Evolutionary conservation across 2,797 vertebrate species (phyloP).

Genomic region (Choloepus didactylus): DNA sequence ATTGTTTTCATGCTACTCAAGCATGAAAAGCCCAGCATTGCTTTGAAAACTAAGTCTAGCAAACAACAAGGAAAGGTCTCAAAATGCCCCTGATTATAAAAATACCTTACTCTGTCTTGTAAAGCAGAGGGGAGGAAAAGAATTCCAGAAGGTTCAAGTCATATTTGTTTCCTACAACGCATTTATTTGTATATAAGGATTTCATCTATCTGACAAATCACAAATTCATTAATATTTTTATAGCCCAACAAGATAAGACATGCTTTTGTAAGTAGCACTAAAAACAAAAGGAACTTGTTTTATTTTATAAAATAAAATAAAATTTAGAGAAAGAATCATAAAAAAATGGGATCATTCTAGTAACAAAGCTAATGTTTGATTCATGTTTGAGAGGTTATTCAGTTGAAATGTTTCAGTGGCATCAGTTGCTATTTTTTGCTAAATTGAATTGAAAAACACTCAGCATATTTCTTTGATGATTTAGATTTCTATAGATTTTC

Average conservation of each 20-base stretch:
- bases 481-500: neutral
- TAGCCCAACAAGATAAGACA: neutral
- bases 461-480: neutral
- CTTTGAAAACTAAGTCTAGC: conserved; percentile 85
- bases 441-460: neutral
- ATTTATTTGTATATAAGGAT: conserved; percentile 44
- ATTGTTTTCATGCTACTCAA: conserved; percentile 84
- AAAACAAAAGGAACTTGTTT: conserved; percentile 58
- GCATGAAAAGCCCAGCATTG: conserved; percentile 82
- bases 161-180: conserved; percentile 71
- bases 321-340: neutral
- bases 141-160: conserved; percentile 77
- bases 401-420: neutral
- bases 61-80: conserved; percentile 79
- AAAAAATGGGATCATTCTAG: neutral
- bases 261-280: conserved; percentile 31
- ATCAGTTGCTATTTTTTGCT: neutral
- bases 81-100: conserved; percentile 82
- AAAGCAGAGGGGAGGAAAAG: conserved; percentile 79
- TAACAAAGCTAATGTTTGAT: neutral
- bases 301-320: conserved; percentile 63
- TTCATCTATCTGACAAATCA: conserved; percentile 71
- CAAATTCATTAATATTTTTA: conserved; percentile 57
- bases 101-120: conserved; percentile 76
- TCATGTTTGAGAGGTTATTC: conserved; percentile 1